Conservation (phyloP, 35 echinoderm and acorn worm genomes). For the Patiria miniata region DNA sequence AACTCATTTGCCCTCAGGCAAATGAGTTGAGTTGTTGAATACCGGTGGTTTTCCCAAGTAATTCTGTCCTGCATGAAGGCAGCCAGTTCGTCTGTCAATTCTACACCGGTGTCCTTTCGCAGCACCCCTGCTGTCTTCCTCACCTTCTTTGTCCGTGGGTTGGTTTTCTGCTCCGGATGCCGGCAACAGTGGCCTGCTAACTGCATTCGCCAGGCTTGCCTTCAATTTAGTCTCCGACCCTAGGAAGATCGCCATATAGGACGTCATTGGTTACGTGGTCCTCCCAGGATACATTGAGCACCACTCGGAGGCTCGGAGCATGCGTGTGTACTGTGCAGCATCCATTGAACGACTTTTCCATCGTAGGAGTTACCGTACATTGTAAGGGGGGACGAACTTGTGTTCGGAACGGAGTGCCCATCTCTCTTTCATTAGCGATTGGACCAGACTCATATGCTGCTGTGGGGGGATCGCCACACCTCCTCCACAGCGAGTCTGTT, state of each 20-base stretch:
- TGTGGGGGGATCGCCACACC: no score
- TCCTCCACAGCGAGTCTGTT: no score
- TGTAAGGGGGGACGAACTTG: no score
- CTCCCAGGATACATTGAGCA: conserved; percentile 9
- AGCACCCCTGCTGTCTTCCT: not conserved
- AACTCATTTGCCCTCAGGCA: not conserved
- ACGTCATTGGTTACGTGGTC: not conserved
- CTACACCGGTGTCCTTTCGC: not conserved
- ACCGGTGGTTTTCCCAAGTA: not conserved
- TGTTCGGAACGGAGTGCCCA: no score
- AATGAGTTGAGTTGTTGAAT: not conserved
- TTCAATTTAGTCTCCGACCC: not conserved
- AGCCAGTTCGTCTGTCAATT: not conserved
- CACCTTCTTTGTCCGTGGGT: not conserved
- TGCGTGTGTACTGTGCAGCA: no score
- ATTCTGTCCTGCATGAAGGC: not conserved
- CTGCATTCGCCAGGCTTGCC: not conserved
- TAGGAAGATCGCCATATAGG: conserved; percentile 21
- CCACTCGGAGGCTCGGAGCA: not conserved
- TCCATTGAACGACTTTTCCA: not conserved
- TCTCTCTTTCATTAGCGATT: no score
- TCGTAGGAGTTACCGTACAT: not conserved
- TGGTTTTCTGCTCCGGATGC: not conserved
- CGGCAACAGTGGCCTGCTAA: conserved; percentile 6
- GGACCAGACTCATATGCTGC: no score